Conservation (phyloP, 2,888 invertebrate genomes). For the Caenorhabditis virilis region DNA sequence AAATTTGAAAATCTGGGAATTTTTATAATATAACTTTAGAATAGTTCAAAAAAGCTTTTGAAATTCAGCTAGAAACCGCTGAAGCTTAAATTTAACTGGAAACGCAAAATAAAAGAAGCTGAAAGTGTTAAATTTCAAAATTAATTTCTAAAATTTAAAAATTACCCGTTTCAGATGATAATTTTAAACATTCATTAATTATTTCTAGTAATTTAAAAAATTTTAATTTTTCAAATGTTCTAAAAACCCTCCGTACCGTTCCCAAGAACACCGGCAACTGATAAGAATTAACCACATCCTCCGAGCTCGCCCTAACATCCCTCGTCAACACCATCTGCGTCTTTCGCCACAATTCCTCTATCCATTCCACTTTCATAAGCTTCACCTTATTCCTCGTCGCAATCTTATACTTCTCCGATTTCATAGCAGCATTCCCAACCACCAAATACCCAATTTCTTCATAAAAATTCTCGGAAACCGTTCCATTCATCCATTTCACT, state of each 20-base stretch:
- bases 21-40: no score
- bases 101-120: no score
- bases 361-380: constrained; percentile 27
- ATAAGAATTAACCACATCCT: constrained; percentile 10
- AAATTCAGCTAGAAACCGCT: no score
- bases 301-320: constrained; percentile 8
- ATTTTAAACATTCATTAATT: not conserved
- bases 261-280: constrained; percentile 20
- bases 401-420: constrained; percentile 44
- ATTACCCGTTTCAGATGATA: no score
- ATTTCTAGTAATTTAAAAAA: not conserved
- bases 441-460: constrained; percentile 49
- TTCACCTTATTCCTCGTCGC: constrained; percentile 12
- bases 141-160: no score
- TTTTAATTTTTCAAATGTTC: not conserved
- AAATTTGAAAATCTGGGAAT: no score
- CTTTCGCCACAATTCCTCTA: constrained; percentile 35
- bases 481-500: constrained; percentile 46
- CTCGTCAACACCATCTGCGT: constrained; percentile 7
- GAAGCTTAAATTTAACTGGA: no score
- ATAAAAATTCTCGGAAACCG: constrained; percentile 17
- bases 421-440: constrained; percentile 35
- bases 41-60: no score
- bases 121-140: no score
- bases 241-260: no score